These are phyloP conservation scores for Argyresthia albistria DNA, from an alignment of 2,888 invertebrate genomes.

Conservation along the genomic window DNA sequence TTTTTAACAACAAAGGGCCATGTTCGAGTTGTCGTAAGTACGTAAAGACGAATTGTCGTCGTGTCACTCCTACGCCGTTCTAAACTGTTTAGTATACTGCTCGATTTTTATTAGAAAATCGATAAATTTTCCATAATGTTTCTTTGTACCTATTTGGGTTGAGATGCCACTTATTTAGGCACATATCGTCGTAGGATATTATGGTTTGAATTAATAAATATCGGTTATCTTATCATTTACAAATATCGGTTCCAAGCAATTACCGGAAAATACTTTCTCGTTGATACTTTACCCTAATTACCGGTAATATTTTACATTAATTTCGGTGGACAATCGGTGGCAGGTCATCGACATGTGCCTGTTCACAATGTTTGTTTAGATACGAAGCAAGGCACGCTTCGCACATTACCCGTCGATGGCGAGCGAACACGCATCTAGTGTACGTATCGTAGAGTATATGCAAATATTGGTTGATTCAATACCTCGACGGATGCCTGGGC, in stretches of 20 bases:
- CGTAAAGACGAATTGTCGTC: constrained; percentile 3
- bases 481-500: background rate
- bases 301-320: too few species aligned
- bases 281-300: too few species aligned
- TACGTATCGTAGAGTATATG: background rate
- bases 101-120: background rate
- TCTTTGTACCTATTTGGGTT: background rate
- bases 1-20: constrained; percentile 4
- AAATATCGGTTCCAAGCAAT: too few species aligned
- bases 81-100: background rate
- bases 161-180: too few species aligned
- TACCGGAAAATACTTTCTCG: too few species aligned
- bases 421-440: background rate
- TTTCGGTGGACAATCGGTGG: background rate
- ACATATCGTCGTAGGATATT: too few species aligned
- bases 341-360: background rate
- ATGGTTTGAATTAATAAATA: too few species aligned
- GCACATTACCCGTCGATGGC: constrained; percentile 2
- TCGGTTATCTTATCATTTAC: too few species aligned
- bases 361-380: background rate
- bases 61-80: background rate
- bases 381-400: constrained; percentile 1
- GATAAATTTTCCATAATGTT: background rate
- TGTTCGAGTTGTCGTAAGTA: constrained; percentile 2
- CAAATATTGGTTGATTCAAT: constrained; percentile 1